phyloP scores from a whole-genome alignment of 64 coral and sea anemone genomes.

The Acropora yongei region DNA sequence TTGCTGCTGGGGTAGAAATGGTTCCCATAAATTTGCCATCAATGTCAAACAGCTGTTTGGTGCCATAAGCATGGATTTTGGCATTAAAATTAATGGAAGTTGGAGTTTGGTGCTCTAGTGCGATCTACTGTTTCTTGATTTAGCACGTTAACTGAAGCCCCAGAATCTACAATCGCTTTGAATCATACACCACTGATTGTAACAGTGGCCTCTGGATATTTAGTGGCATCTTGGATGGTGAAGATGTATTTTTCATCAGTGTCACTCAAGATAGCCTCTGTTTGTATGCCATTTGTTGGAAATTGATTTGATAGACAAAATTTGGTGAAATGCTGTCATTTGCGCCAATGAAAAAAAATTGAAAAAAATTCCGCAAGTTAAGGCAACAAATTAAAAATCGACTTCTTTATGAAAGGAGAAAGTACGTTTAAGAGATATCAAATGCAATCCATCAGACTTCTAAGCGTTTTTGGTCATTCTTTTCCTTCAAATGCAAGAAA shows the following conservation, averaged over 20 bases:
- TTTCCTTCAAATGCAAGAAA: too few relatives aligned
- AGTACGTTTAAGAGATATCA: too few relatives aligned
- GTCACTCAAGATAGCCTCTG: background rate
- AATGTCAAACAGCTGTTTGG: conserved; percentile 12
- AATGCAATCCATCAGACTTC: too few relatives aligned
- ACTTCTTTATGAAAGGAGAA: too few relatives aligned
- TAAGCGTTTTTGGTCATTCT: too few relatives aligned
- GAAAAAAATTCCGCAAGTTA: too few relatives aligned
- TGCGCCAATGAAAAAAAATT: background rate
- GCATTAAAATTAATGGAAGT: too few relatives aligned
- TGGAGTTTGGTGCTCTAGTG: background rate
- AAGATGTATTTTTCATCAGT: background rate
- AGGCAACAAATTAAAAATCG: too few relatives aligned
- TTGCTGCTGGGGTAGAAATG: conserved; percentile 32
- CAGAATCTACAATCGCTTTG: background rate
- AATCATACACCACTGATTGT: background rate
- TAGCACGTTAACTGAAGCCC: conserved; percentile 14
- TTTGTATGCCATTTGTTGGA: background rate
- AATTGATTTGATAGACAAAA: background rate
- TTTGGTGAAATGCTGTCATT: background rate
- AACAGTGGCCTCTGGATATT: background rate
- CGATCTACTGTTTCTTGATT: conserved; percentile 28
- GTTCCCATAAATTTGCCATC: background rate
- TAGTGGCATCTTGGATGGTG: background rate
- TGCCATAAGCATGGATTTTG: conserved; percentile 28